phyloP scores from a whole-genome alignment of 2,888 invertebrate species.

The Drosophila nigritarsus region DNA sequence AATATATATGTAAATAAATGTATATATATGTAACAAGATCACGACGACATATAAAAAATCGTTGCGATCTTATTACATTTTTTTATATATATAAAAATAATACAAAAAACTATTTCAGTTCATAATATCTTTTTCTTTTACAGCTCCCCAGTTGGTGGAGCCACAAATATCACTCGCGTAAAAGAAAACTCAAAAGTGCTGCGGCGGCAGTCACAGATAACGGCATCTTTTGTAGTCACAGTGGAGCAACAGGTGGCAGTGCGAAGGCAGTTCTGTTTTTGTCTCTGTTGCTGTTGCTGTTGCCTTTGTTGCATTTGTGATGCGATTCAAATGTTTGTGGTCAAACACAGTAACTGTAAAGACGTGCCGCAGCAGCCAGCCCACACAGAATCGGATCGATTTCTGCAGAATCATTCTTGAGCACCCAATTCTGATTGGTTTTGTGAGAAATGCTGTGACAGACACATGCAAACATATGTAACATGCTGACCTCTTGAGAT shows the following conservation, averaged over 20 bases:
- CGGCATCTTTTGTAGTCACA: conserved; percentile 52
- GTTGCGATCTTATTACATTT: neutral
- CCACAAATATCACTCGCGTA: neutral
- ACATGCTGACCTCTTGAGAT: neutral
- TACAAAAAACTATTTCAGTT: neutral
- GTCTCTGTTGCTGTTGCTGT: conserved; percentile 8
- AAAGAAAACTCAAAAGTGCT: conserved; percentile 54
- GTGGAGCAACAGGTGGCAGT: conserved; percentile 56
- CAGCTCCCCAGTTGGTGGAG: neutral
- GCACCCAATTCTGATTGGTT: neutral
- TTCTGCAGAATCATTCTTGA: conserved; percentile 32
- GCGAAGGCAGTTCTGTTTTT: conserved; percentile 28
- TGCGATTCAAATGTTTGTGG: conserved; percentile 67
- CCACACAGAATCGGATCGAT: conserved; percentile 26
- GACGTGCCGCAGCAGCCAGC: conserved; percentile 26
- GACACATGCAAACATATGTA: neutral
- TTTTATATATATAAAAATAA: neutral
- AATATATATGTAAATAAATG: neutral
- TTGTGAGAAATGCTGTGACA: neutral
- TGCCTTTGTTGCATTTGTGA: conserved; percentile 14
- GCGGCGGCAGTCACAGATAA: conserved; percentile 29
- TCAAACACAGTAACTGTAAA: conserved; percentile 70
- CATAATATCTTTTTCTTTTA: neutral
- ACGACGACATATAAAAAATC: neutral
- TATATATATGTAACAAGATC: too few species aligned